A percentile compares a stretch with the other conserved stretches of the same genome.
Conservation (phyloP, 2,113 vertebrate species). For the Rafetus swinhoei region DNA sequence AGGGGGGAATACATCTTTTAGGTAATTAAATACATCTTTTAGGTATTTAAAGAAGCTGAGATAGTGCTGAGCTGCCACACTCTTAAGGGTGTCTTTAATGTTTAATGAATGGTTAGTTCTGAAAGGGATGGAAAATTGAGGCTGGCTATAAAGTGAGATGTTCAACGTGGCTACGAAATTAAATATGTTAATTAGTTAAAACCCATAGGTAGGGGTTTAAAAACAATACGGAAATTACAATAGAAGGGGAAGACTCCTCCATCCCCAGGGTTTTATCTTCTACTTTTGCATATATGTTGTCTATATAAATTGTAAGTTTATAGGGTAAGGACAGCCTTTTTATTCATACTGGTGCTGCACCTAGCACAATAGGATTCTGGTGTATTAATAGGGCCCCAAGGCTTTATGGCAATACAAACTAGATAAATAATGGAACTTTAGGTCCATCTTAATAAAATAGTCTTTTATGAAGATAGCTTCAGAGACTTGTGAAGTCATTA, state of each 20-base stretch:
- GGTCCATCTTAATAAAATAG: not conserved
- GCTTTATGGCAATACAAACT: not conserved
- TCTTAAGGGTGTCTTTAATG: not conserved
- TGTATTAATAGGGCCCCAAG: not conserved
- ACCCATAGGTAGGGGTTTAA: not conserved
- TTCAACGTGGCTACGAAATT: not conserved
- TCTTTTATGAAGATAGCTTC: not conserved
- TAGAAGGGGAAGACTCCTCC: not conserved
- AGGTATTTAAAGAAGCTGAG: not conserved
- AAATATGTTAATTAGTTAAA: not conserved
- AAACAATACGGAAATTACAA: not conserved
- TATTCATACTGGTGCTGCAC: not conserved
- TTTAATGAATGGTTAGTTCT: not conserved
- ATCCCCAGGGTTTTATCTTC: not conserved
- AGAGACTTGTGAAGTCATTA: not conserved
- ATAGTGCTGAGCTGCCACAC: not conserved
- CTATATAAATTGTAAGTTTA: not conserved
- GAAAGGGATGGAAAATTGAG: not conserved
- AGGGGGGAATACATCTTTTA: rapidly evolving
- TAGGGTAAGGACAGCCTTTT: not conserved
- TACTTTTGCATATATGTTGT: not conserved
- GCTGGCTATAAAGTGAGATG: not conserved
- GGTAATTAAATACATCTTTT: rapidly evolving
- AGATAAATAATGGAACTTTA: not conserved
- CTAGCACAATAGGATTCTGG: not conserved